Evolutionary conservation across 1,140 invertebrate genomes (phyloP), one percentile per base, ranked within the genome.

Genomic region (Plodia interpunctella): DNA sequence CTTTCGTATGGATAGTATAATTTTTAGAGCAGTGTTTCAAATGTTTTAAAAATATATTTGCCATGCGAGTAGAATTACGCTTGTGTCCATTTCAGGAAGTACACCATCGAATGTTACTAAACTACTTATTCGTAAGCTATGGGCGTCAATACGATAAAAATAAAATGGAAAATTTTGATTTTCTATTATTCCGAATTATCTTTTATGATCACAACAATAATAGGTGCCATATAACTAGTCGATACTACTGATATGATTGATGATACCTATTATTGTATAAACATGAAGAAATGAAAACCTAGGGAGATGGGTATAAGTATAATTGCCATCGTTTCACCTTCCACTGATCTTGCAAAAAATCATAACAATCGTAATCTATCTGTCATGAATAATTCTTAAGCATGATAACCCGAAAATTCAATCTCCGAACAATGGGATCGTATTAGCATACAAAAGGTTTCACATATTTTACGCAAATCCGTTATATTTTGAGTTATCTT

Each of bases 391-490:
- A 78, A 85, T 80, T 83, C 84, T 83, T 77, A 77, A 78, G 75
- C 69, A 74, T 78, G 76, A 79, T 81, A 80, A 74, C 76, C 82
- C 74, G 74, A 81, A 84, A 83, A 88, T 88, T 88, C 86, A 88
- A 88, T 88, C 83, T 82, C 74, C 83, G 81, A 83, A 87, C 82
- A 88, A 88, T 86, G 74, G 80, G 76, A 84, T 85, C 77, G 68
- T 84, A 88, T 88, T 88, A 88, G 79, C 86, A 88, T 88, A 88
- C 78, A 87, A 87, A 87, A 87, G 83, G 83, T 80, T 83, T 84
- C 83, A 85, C 78, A 88, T 87, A 86, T 88, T 83, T 87, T 80
- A 83, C 83, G 76, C 72, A 80, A 80, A 85, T 81, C 83, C 78
- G 81, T 84, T 83, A 87, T 86, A 85, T 83, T 88, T 88, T 80